Evolutionary conservation across 2,113 vertebrate species (phyloP).

Genomic region (Phocoena sinus): DNA sequence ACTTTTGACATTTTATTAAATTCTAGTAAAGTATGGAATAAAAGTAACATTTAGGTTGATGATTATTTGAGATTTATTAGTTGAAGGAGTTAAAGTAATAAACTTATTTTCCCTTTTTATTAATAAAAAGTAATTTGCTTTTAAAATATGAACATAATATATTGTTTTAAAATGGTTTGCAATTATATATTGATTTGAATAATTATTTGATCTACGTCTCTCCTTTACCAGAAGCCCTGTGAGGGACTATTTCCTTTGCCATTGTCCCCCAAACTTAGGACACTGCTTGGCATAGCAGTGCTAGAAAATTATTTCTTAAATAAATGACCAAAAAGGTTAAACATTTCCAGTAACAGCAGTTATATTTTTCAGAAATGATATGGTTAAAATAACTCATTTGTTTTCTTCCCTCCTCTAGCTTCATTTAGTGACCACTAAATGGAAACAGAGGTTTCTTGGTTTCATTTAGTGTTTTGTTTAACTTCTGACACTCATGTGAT

Average conservation of each 20-base stretch:
- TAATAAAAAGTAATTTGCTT: slow-evolving; percentile 15
- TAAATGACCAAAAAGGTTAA: neutral
- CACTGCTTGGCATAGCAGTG: neutral
- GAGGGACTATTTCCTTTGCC: neutral
- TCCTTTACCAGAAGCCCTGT: neutral
- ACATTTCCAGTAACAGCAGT: neutral
- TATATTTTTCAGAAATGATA: slow-evolving; percentile 1
- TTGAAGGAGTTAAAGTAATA: neutral
- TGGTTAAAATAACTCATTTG: neutral
- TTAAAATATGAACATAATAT: neutral
- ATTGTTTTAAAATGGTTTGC: neutral
- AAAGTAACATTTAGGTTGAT: neutral
- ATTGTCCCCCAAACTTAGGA: neutral
- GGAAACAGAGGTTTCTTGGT: neutral
- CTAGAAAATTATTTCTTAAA: neutral
- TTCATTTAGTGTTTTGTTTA: neutral
- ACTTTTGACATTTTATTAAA: slow-evolving; percentile 6
- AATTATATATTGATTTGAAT: neutral
- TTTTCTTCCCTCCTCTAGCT: neutral
- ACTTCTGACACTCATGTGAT: neutral
- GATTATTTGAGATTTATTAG: neutral
- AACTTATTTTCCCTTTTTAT: neutral
- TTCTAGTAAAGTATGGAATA: neutral
- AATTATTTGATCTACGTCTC: neutral
- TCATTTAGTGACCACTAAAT: neutral